These are phyloP conservation scores for Lasioglossum figueresi DNA, from an alignment of 2,888 invertebrate species.

Conservation along the genomic window DNA sequence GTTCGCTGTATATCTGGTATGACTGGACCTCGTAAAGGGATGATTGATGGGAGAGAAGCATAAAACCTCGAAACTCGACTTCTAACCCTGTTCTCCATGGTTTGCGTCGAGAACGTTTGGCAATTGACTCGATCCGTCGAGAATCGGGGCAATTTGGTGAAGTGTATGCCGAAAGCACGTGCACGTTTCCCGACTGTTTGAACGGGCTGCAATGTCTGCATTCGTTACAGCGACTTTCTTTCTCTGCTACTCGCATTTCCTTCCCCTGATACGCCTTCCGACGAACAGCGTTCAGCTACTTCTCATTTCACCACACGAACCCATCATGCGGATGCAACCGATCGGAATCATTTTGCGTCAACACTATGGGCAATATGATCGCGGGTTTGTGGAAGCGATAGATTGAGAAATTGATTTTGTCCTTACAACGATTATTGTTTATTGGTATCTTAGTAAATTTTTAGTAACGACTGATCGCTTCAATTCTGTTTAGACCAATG, in stretches of 20 bases:
- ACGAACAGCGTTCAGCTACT: background rate
- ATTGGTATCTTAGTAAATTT: background rate
- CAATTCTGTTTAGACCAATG: no score
- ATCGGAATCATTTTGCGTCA: conserved; percentile 4
- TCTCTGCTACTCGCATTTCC: background rate
- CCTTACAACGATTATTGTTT: no score
- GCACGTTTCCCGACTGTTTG: conserved; percentile 17
- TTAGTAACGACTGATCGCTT: no score
- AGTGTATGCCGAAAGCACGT: conserved; percentile 15
- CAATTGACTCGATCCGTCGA: conserved; percentile 18
- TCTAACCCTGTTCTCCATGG: background rate
- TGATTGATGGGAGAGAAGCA: conserved; percentile 5
- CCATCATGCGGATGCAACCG: conserved; percentile 18
- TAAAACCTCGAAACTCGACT: conserved; percentile 8
- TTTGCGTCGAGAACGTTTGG: conserved; percentile 19
- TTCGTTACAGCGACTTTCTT: conserved; percentile 29
- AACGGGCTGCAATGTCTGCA: conserved; percentile 12
- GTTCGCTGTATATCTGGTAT: background rate
- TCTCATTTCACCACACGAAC: conserved; percentile 1
- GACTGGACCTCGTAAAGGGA: background rate
- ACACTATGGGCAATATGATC: background rate
- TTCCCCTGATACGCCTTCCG: background rate
- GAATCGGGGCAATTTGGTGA: conserved; percentile 28
- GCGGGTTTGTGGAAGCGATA: background rate
- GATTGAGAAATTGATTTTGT: background rate